Conservation (phyloP, 2,113 vertebrate species). For the Ammodramus savannarum region DNA sequence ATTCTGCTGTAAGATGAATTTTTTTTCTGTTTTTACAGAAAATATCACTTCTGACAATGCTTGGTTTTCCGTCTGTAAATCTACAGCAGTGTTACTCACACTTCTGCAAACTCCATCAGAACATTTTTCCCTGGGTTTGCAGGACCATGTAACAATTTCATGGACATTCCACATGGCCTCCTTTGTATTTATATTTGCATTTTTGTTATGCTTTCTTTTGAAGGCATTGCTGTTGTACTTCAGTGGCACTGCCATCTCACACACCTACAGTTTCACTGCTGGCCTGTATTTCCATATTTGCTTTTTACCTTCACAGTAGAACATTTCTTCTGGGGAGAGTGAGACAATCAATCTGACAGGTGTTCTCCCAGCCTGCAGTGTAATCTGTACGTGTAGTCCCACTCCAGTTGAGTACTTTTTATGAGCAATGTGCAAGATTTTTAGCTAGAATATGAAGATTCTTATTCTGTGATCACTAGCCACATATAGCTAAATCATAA, state of each 20-base stretch:
- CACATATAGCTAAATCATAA: neutral
- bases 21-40: neutral
- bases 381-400: neutral
- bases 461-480: neutral
- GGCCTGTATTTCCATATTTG: neutral
- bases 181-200: neutral
- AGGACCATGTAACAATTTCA: neutral
- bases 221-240: neutral
- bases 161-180: neutral
- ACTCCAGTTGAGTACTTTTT: neutral
- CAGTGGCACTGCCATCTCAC: neutral
- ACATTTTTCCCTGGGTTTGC: neutral
- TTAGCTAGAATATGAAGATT: neutral
- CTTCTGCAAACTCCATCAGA: neutral
- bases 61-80: neutral
- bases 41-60: neutral
- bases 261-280: neutral
- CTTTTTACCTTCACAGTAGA: neutral
- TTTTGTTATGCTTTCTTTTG: neutral
- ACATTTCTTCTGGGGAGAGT: neutral
- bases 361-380: neutral
- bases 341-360: neutral
- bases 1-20: neutral
- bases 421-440: neutral
- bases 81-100: neutral